Conservation (phyloP, 2,888 invertebrate species). For the Cheilosia grossa region DNA sequence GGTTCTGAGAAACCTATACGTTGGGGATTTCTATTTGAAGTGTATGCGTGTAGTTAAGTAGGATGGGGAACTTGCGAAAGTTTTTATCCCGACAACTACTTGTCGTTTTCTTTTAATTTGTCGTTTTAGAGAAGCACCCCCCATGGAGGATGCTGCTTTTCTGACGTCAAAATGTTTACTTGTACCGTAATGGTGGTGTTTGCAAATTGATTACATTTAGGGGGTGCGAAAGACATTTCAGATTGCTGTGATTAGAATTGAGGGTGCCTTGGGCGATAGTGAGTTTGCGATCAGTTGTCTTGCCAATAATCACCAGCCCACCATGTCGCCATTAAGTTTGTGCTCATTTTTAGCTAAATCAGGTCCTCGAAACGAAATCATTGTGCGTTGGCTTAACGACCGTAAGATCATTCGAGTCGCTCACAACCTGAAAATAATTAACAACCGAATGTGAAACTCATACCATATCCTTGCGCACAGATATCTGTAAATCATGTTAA, state of each 20-base stretch:
- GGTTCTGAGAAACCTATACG: constrained; percentile 22
- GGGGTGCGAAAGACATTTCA: no score
- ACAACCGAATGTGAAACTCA: constrained; percentile 8
- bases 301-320: no score
- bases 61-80: constrained; percentile 36
- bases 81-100: background rate
- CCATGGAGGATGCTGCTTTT: background rate
- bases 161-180: background rate
- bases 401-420: constrained; percentile 1
- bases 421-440: constrained; percentile 39
- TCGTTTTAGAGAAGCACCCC: background rate
- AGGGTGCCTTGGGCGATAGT: no score
- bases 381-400: constrained; percentile 26
- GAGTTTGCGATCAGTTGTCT: no score
- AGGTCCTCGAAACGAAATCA: background rate
- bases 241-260: no score
- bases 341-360: background rate
- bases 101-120: constrained; percentile 1
- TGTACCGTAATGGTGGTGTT: no score
- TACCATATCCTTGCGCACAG: constrained; percentile 31
- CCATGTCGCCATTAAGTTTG: no score
- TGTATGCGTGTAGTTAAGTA: constrained; percentile 36
- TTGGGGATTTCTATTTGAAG: constrained; percentile 34
- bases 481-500: constrained; percentile 61
- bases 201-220: no score